Base-by-base conservation (phyloP, 2,797 vertebrate species). In the Crypturellus tataupa region DNA sequence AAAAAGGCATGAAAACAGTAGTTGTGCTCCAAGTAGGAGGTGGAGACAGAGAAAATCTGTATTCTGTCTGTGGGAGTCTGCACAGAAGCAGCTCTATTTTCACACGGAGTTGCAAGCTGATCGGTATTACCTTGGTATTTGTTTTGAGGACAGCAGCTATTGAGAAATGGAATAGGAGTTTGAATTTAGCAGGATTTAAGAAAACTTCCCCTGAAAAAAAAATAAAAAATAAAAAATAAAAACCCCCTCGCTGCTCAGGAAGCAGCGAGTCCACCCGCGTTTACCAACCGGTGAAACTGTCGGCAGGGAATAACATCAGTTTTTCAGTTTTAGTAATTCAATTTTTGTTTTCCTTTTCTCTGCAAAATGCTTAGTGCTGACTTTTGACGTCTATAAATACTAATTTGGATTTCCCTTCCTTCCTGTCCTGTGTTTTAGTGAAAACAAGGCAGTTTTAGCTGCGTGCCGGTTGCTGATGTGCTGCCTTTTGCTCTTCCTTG, bases 41-140 rank as follows among this genome's bases (percentile, higher is more conserved):
- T 94, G 95, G 92, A 94, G 94, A 95, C 94, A 96, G 96, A 31
- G 2, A 96, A 95, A 96, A 97, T 92, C 94, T 97, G 94, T 94
- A 79, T 82, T 76, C 95, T 93, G 87, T 93, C 95, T 94, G 68
- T 94, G 71, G 85, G 75, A 83, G 81, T 91, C 62, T 0, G 0
- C 90, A 92, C 83, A 6, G 58, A 93, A 89, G 93, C 89, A 96
- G 92, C 93, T 89, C 89, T 67, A 55, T 90, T 95, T 94, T 89
- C 94, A 88, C 86, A 89, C 51, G 62, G 31, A 90, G 81, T 96
- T 86, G 88, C 93, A 93, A 83, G 81, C 86, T 19, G 25, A 85
- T 94, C 8, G 9, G 69, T 83, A 60, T 40, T 25, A 68, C n/a
- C 8, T 64, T 18, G 1, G 51, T 60, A 80, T 90, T 90, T 89